Base-by-base conservation (phyloP, 2,888 invertebrate genomes). In the Epinotia nisella region DNA sequence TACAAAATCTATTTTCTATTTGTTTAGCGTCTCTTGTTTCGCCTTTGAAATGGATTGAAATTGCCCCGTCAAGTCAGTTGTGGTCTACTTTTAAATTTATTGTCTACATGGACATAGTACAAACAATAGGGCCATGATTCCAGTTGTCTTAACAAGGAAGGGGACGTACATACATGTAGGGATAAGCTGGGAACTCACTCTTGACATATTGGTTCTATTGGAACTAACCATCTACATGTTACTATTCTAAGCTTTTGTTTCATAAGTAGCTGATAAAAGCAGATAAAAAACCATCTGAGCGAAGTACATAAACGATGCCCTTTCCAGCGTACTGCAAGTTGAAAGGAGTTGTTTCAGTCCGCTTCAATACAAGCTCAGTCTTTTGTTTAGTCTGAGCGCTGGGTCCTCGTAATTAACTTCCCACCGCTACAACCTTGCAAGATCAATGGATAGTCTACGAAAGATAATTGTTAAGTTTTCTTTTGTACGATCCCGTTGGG, bases 221-320 rank as follows among this genome's bases (percentile, higher is more conserved):
- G 29, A 29, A 29, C 5, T 24, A 24, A 24, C 24, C 3, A 3
- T 24, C 4, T 24, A 24, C 29, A 4, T 29, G 5, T 5, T 29
- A 29, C 5, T 7, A 29, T 29, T 29, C 24, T 24, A 24, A 29
- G 29, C 41, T 41, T 41, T 13, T 15, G 13, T 1, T 15, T 1
- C 1, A 39, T 39, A 35, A 21, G 4, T 53, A 11, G 10, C 55
- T 56, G 24, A 29, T 24, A 29, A 56, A 15, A 60, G 9, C 9
- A 19, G 19, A 39, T 17, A 41, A 17, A 19, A 13, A 60, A 60
- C 39, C 60, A 58, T 24, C 5, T 24, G 15, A 11, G 19, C 15
- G 41, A 41, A 41, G 60, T 41, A 60, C 60, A 41, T 60, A 60
- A 60, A 60, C 60, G 17, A 19, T 60, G 60, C 7, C 60, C 13